Base-by-base conservation (phyloP, 2,113 vertebrate genomes). In the Dipodomys merriami region DNA sequence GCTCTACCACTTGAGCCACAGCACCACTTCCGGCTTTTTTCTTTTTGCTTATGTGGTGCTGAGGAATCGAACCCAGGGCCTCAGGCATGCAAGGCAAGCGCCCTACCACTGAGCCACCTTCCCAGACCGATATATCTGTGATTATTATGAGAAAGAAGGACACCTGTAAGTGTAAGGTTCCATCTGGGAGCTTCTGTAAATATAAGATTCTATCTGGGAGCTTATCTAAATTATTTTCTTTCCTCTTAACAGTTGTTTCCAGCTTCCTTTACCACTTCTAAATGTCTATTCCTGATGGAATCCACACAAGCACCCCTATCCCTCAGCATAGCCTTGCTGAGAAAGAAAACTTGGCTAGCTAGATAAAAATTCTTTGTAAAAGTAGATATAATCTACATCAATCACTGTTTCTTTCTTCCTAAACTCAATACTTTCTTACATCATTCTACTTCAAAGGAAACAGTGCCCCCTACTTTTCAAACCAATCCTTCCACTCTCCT, bases 321-420 rank as follows among this genome's bases (percentile, higher is more conserved):
- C 8, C 15, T 79, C 83, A 82, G 68, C 44, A 35, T 29, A 78
- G 77, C 20, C 62, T 65, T 23, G 16, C 13, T 62, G n/a, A 84
- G 62, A 94, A 93, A 93, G 62, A 84, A 80, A 88, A 79, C 0
- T 29, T 49, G 90, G 35, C 19, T 80, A 49, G 22, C 44, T n/a
- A 77, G 19, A 33, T 60, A 77, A 57, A 30, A 95, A 77, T 57
- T 49, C 78, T 93, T 87, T 57, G 84, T 16, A 83, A 95, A 86
- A 86, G 25, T 20, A 93, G 33, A 57, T 77, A 9, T 11, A 39
- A 79, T 30, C 79, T 90, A 33, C 46, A 81, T 39, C 39, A 44
- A 68, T 29, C 67, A 25, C 2, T 88, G 69, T 20, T 65, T 85
- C 92, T 39, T 82, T 77, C 93, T 68, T 83, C 80, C 67, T 69